A percentile compares a stretch with the other conserved stretches of the same genome.
Conservation (phyloP, 2,113 vertebrate species). For the Notarius lentiginosus region DNA sequence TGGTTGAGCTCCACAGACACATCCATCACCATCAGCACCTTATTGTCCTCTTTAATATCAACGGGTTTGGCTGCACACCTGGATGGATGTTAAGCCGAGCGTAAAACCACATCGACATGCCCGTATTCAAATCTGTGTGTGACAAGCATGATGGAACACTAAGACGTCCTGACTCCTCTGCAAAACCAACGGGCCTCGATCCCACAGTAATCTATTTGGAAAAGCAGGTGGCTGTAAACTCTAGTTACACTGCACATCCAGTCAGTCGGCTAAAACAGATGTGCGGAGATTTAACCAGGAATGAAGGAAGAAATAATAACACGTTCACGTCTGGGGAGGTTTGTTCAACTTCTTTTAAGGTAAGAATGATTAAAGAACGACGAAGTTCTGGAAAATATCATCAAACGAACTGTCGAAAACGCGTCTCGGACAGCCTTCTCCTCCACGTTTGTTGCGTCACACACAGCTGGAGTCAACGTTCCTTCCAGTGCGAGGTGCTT, state of each 20-base stretch:
- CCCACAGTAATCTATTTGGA: neutral
- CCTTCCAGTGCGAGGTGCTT: neutral
- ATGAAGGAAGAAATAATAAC: neutral
- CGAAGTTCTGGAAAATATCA: neutral
- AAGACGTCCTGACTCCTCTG: neutral
- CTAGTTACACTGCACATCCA: neutral
- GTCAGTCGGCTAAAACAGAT: neutral
- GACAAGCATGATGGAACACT: neutral
- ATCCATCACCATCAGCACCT: neutral
- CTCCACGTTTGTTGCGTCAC: neutral
- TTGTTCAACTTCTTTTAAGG: neutral
- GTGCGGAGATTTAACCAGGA: neutral
- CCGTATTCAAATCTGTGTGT: neutral
- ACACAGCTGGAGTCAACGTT: slow-evolving; percentile 1
- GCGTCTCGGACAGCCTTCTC: neutral
- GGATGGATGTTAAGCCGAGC: neutral
- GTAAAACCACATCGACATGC: neutral
- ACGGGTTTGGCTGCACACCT: neutral
- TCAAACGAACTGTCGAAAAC: neutral
- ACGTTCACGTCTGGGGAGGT: neutral
- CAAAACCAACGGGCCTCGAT: neutral
- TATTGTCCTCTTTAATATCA: neutral
- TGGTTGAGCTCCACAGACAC: neutral
- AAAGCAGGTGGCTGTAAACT: neutral
- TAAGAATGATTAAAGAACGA: neutral